These are phyloP conservation scores for Drosophila formosana DNA, from an alignment of 2,888 invertebrate genomes.

Conservation along the genomic window DNA sequence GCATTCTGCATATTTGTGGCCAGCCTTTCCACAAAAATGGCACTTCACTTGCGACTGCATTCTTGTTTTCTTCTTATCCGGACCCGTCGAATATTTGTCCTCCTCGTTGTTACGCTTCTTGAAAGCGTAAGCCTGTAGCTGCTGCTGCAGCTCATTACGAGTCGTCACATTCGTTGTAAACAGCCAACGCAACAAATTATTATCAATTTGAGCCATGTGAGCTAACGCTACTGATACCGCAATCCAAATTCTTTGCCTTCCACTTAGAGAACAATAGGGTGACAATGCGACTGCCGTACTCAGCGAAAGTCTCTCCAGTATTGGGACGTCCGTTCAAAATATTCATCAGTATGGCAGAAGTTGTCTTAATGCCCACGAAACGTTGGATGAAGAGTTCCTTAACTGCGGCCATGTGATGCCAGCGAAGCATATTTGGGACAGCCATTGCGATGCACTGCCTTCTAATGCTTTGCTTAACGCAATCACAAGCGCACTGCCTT, in stretches of 20 bases:
- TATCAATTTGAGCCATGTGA: background rate
- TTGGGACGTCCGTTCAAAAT: constrained; percentile 13
- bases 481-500: constrained; percentile 24
- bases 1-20: constrained; percentile 23
- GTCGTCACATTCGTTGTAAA: constrained; percentile 11
- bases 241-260: too few relatives aligned
- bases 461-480: constrained; percentile 28
- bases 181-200: constrained; percentile 18
- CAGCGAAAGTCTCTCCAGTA: constrained; percentile 4
- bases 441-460: constrained; percentile 22
- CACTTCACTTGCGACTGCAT: constrained; percentile 18
- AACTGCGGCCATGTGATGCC: constrained; percentile 11
- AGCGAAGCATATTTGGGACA: background rate
- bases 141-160: constrained; percentile 15
- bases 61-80: constrained; percentile 16
- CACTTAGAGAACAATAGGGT: too few relatives aligned
- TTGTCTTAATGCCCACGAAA: too few relatives aligned
- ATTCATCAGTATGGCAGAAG: constrained; percentile 11
- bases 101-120: constrained; percentile 15
- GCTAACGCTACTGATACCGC: too few relatives aligned
- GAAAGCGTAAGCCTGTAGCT: constrained; percentile 21
- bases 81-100: constrained; percentile 11
- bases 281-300: constrained; percentile 5
- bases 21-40: constrained; percentile 17
- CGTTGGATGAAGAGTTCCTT: constrained; percentile 12